Conservation (phyloP, 35 echinoderm and acorn worm species). For the Stichopus chloronotus region DNA sequence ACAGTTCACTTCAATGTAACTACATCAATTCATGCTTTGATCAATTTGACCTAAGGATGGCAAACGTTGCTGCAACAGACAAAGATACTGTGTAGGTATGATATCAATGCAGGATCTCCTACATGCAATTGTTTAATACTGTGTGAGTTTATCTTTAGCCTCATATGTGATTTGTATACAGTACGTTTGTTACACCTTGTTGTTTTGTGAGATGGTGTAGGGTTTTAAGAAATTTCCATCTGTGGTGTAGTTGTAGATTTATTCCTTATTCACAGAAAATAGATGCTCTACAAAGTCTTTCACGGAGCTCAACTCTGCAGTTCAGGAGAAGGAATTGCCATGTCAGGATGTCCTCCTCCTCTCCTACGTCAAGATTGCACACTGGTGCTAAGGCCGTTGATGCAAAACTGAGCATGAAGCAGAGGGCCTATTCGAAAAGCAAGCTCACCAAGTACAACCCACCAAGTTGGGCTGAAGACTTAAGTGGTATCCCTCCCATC, state of each 20-base stretch:
- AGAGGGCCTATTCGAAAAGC: neutral
- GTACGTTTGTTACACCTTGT: too few species aligned
- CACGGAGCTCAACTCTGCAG: neutral
- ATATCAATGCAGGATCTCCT: too few species aligned
- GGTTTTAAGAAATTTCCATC: too few species aligned
- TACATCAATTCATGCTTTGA: too few species aligned
- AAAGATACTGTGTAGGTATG: too few species aligned
- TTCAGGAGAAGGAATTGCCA: neutral
- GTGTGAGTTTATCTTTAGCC: too few species aligned
- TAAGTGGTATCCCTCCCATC: neutral
- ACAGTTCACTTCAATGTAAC: too few species aligned
- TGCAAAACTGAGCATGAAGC: neutral
- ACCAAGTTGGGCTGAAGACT: constrained; percentile 30
- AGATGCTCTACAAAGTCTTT: neutral
- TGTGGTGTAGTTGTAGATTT: neutral
- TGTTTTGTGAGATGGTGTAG: too few species aligned
- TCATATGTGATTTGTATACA: too few species aligned
- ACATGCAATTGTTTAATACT: too few species aligned
- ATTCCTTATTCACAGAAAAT: neutral
- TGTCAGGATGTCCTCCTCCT: neutral
- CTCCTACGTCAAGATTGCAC: neutral
- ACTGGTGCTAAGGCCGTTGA: neutral
- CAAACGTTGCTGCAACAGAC: too few species aligned
- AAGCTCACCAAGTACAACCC: neutral
- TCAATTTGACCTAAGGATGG: too few species aligned